Percentiles rank a stretch among this genome's conserved stretches.
These are phyloP conservation scores for Tiphia femorata DNA, from an alignment of 2,888 invertebrate species.

Conservation along the genomic window DNA sequence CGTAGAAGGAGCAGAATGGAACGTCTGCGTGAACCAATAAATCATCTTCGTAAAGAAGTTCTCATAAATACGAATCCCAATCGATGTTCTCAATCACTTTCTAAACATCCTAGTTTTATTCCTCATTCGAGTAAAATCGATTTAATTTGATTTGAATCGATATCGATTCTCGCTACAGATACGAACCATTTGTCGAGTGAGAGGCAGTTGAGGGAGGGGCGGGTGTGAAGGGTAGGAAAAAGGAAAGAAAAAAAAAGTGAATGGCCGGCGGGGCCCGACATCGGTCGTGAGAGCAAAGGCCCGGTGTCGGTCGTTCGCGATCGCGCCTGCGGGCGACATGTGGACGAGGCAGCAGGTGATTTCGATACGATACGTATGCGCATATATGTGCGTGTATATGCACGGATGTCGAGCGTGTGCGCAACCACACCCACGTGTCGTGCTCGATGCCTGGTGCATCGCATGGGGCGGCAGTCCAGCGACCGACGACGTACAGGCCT, in stretches of 20 bases:
- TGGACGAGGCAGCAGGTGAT: slow-evolving; percentile 58
- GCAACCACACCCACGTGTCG: slow-evolving; percentile 48
- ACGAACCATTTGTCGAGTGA: slow-evolving; percentile 7
- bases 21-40: too few relatives aligned
- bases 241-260: slow-evolving; percentile 22
- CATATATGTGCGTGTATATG: slow-evolving; percentile 6
- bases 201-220: slow-evolving; percentile 9
- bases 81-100: too few relatives aligned
- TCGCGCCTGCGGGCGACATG: slow-evolving; percentile 58
- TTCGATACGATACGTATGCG: slow-evolving; percentile 36
- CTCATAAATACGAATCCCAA: too few relatives aligned
- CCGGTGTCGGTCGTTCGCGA: slow-evolving; percentile 49
- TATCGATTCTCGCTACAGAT: too few relatives aligned
- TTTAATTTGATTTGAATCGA: too few relatives aligned
- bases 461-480: too few relatives aligned
- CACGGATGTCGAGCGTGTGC: slow-evolving; percentile 28
- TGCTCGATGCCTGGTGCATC: slow-evolving; percentile 26
- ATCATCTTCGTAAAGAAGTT: too few relatives aligned
- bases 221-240: slow-evolving; percentile 8
- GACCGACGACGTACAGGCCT: too few relatives aligned
- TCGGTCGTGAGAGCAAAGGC: slow-evolving; percentile 41
- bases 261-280: slow-evolving; percentile 29
- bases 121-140: too few relatives aligned
- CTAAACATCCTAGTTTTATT: too few relatives aligned
- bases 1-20: too few relatives aligned